Evolutionary conservation across 53 echinoderm and acorn worm genomes (phyloP), one percentile per base, ranked within the genome.

Genomic region (Antedon mediterranea): DNA sequence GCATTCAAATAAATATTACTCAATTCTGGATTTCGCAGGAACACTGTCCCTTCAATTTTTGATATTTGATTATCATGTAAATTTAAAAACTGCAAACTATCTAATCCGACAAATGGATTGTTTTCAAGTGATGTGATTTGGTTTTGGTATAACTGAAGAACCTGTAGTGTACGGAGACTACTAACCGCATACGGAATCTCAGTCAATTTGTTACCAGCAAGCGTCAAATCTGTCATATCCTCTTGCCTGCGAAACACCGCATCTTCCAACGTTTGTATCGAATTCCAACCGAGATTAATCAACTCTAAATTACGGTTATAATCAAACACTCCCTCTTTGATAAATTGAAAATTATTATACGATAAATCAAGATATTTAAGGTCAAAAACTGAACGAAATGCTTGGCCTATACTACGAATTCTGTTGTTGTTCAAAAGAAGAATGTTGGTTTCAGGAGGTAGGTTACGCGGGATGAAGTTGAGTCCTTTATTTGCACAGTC

Each of bases 341-440:
- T 76, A 13, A 75, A 81, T 30, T 75, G 78, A 5, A 97, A 77
- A 73, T 79, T 76, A 72, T 97, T 97, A 75, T 97, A 85, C 18
- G 98, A 92, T 33, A 97, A 32, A 77, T 97, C 98, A 42, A 97
- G 83, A 72, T 92, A 92, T 32, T 70, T 34, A 42, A 97, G 77
- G 13, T 83, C 71, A 0, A 79, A 76, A 43, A 97, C 75, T 42
- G 87, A 82, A 33, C 83, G 78, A 32, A 97, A 71, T 32, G 92
- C 79, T 1, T 77, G 34, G 57, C 81, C 79, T 32, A 90, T 86
- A 28, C 44, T 74, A 11, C 77, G 83, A 71, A 97, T 89, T 78
- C 79, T 86, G 75, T 97, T 97, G 74, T 97, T 89, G 73, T 83
- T 85, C 31, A 97, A 71, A n/a, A 92, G 86, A 6, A 97, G 75